Evolutionary conservation across 2,113 vertebrate genomes (phyloP).

Genomic region (Tupaia chinensis): DNA sequence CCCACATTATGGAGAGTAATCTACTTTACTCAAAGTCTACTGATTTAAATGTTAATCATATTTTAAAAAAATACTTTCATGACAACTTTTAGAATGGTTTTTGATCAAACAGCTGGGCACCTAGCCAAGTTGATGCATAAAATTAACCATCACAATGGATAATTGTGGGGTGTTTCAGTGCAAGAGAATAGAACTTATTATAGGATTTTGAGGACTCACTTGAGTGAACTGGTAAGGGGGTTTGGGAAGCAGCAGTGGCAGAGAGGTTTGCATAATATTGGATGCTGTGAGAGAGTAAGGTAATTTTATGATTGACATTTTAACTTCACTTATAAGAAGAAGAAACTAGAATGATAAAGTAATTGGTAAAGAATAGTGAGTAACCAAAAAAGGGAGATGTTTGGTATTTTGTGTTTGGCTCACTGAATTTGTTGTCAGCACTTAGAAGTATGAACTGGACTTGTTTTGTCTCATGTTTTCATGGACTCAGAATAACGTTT

Average conservation of each 20-base stretch:
- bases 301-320: neutral
- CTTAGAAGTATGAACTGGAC: neutral
- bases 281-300: neutral
- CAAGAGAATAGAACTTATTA: neutral
- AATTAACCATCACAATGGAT: neutral
- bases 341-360: neutral
- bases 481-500: neutral
- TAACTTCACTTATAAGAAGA: neutral
- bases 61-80: neutral
- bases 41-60: neutral
- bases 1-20: neutral
- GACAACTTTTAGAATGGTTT: neutral
- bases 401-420: neutral
- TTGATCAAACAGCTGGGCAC: neutral
- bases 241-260: neutral
- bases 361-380: neutral
- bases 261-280: neutral
- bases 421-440: neutral
- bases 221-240: neutral
- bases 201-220: neutral
- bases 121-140: neutral
- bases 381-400: neutral
- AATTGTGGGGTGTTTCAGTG: neutral
- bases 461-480: constrained; percentile 31
- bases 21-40: neutral